Evolutionary conservation across 2,888 invertebrate genomes (phyloP), one percentile per base, ranked within the genome.

Genomic region (Melitaea athalia): DNA sequence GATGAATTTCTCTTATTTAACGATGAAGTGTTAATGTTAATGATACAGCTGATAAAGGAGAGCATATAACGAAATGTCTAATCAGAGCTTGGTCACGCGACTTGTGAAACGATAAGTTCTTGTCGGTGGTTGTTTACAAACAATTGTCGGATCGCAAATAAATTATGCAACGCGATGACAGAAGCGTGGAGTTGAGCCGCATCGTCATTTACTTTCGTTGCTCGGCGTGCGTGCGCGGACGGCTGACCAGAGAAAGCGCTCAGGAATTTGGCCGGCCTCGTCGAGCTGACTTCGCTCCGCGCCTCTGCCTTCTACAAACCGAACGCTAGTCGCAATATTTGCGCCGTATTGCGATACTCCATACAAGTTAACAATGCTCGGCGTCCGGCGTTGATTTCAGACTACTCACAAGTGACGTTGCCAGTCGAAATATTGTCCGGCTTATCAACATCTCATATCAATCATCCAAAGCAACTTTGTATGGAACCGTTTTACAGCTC

Each of bases 81-180:
- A 85, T 87, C 82, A 79, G 84, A 85, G 86, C 86, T 81, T 83
- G 78, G 82, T 86, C 88, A 89, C 87, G 88, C 89, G 82, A 85
- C 82, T 84, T 77, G 78, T 82, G 79, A 78, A 80, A 73, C 79
- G 81, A 81, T 84, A 76, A 84, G 77, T 79, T 84, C 83, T 83
- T 80, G 79, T 63, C 38, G 86, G 86, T 84, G 80, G 83, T 81
- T 92, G 91, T 92, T 92, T 91, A 91, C 90, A 92, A 92, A 92
- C 92, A 92, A 88, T 89, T 83, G 84, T 86, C 75, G 84, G 85
- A 86, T 87, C 83, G 89, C 84, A 81, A 82, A 83, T 90, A 91
- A n/a, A 90, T 91, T 92, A 92, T 91, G 91, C 91, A 92, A 92
- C 78, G 76, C 77, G 85, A 87, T 87, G 91, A 91, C 91, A 89